Base-by-base conservation (phyloP, 30 jellyfish, hydroid and myxozoan genomes). In the Turritopsis rubra region DNA sequence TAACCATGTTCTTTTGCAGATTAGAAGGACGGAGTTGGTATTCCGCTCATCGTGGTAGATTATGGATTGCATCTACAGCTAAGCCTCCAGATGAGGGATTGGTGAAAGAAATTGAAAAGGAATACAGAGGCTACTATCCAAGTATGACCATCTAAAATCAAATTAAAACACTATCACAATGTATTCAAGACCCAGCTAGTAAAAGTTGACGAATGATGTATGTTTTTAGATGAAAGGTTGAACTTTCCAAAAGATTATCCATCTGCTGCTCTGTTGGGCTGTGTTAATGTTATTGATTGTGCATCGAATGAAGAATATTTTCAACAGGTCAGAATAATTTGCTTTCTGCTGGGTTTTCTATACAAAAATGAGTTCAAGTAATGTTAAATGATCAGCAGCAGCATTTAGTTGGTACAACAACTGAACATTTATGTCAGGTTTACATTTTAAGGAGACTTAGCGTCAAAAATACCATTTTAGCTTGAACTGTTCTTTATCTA, bases 21-120 rank as follows among this genome's bases (percentile, higher is more conserved):
- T 94, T 94, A 22, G 99, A 94, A 80, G 99, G 99, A 0, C 85
- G 99, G 25, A 78, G 96, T 26, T 94, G 99, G 99, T 94, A 88
- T 72, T 54, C 96, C 0, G 88, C 99, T 1, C 99, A 94, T 65
- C 90, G 99, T 19, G 99, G 99, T 18, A 85, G 99, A 68, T 92
- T 95, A 73, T 95, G 99, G 99, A 95, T 95, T 29, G 99, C 99
- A 20, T 83, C 99, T 27, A 89, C 97, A 18, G 96, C 95, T 26
- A 85, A 89, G 74, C 81, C 78, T 21, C 92, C 99, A 22, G 97
- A 89, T 22, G 81, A 81, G 53, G 96, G 87, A 0, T 83, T 53
- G 13, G 84, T 90, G 1, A 70, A 84, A 65, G 53, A 20, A 17
- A 88, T 90, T 27, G 96, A 90, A 72, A 83, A 84, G n/a, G 93